phyloP scores from a whole-genome alignment of 1,140 invertebrate species.

The Drosophila prosaltans region DNA sequence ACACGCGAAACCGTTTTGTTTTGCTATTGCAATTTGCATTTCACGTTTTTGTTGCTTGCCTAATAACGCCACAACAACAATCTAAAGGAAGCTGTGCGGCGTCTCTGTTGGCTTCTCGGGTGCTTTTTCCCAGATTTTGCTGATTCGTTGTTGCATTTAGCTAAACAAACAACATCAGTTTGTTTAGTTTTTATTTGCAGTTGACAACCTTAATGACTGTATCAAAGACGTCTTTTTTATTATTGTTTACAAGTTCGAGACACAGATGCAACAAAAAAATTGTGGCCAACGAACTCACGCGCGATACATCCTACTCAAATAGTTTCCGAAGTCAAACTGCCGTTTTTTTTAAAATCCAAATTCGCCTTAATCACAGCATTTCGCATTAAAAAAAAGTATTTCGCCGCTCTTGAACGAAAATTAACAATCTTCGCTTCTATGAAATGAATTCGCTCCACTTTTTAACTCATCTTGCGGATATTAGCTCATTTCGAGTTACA shows the following conservation, averaged over 20 bases:
- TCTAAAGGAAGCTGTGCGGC: slow-evolving; percentile 7
- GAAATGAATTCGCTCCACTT: no score
- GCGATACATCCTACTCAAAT: no score
- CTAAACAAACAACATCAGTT: slow-evolving; percentile 1
- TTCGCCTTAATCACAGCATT: no score
- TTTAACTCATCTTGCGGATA: no score
- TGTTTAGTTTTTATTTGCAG: neutral
- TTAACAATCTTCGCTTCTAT: no score
- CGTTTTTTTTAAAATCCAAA: no score
- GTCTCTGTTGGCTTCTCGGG: neutral
- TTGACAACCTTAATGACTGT: neutral
- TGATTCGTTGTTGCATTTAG: slow-evolving; percentile 2
- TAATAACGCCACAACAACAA: slow-evolving; percentile 59
- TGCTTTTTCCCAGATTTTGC: slow-evolving; percentile 4
- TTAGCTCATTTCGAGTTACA: no score
- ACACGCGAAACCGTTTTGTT: slow-evolving; percentile 67
- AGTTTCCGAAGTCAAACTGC: no score
- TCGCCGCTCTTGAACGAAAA: no score
- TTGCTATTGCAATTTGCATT: slow-evolving; percentile 66
- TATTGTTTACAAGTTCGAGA: neutral
- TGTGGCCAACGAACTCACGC: no score
- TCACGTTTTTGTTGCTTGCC: slow-evolving; percentile 68
- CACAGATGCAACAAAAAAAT: no score
- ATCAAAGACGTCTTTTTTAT: neutral
- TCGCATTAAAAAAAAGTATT: no score